Conservation (phyloP, 1,140 invertebrate species). For the Sminthurinus signatus region DNA sequence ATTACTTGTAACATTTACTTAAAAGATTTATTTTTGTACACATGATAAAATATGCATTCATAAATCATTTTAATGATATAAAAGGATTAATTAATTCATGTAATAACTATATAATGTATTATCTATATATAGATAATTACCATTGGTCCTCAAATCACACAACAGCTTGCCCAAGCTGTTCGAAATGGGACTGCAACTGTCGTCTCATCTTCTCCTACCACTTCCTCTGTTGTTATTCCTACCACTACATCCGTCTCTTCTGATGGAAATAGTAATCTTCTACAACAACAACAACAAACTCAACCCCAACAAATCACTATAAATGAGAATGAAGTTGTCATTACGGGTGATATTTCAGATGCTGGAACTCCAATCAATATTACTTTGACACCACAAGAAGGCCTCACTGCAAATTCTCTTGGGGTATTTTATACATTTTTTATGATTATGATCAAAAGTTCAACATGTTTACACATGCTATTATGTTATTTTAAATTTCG, state of each 20-base stretch:
- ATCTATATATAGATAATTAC: slow-evolving; percentile 12
- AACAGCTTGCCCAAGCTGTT: slow-evolving; percentile 20
- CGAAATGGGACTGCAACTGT: slow-evolving; percentile 15
- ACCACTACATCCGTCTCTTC: neutral
- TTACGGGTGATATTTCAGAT: slow-evolving; percentile 11
- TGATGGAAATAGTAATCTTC: neutral
- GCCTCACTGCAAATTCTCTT: slow-evolving; percentile 8
- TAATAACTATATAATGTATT: too few species aligned
- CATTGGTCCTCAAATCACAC: slow-evolving; percentile 15
- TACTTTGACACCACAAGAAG: slow-evolving; percentile 20
- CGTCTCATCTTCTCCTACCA: neutral
- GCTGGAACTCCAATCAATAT: slow-evolving; percentile 27
- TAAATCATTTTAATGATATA: too few species aligned
- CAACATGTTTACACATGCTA: too few species aligned
- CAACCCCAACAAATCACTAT: slow-evolving; percentile 9
- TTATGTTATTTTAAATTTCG: too few species aligned
- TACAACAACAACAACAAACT: too few species aligned
- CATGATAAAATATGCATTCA: too few species aligned
- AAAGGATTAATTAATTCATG: too few species aligned
- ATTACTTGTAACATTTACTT: too few species aligned
- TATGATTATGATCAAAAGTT: too few species aligned
- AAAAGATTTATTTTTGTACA: too few species aligned
- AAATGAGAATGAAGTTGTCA: slow-evolving; percentile 20
- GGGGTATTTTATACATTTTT: too few species aligned
- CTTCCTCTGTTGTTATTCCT: neutral